These are phyloP conservation scores for Agrochola macilenta DNA, from an alignment of 2,888 invertebrate species.

Conservation along the genomic window DNA sequence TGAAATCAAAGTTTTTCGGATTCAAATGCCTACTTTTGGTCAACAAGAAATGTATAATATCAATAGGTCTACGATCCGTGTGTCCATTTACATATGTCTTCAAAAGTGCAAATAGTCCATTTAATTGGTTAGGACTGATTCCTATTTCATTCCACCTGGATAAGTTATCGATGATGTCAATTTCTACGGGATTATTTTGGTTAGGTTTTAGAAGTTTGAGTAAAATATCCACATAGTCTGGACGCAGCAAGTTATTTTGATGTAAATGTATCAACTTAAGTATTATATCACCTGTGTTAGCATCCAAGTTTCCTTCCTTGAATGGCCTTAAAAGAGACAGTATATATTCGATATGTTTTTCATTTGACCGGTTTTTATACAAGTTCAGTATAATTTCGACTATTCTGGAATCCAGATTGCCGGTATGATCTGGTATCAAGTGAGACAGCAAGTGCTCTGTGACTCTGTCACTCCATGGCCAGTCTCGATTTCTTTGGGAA, in stretches of 20 bases:
- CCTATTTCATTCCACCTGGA: conserved; percentile 45
- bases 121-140: conserved; percentile 33
- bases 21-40: conserved; percentile 15
- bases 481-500: conserved; percentile 31
- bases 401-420: conserved; percentile 44
- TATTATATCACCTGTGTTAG: conserved; percentile 22
- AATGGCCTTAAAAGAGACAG: conserved; percentile 48
- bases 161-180: conserved; percentile 28
- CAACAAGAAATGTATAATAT: conserved; percentile 52
- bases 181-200: conserved; percentile 9
- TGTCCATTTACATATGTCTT: conserved; percentile 31
- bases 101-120: conserved; percentile 47
- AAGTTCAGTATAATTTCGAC: conserved; percentile 43
- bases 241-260: conserved; percentile 30
- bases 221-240: conserved; percentile 43
- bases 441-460: conserved; percentile 35
- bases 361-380: conserved; percentile 20
- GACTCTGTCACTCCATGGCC: conserved; percentile 35
- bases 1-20: conserved; percentile 25
- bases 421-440: conserved; percentile 42
- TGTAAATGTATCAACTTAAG: conserved; percentile 35
- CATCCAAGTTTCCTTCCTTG: conserved; percentile 23
- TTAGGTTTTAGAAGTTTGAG: conserved; percentile 35
- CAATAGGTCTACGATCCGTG: conserved; percentile 40
- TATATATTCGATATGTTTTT: conserved; percentile 38